Evolutionary conservation across 2,797 vertebrate genomes (phyloP).

Genomic region (Rhinella marina): DNA sequence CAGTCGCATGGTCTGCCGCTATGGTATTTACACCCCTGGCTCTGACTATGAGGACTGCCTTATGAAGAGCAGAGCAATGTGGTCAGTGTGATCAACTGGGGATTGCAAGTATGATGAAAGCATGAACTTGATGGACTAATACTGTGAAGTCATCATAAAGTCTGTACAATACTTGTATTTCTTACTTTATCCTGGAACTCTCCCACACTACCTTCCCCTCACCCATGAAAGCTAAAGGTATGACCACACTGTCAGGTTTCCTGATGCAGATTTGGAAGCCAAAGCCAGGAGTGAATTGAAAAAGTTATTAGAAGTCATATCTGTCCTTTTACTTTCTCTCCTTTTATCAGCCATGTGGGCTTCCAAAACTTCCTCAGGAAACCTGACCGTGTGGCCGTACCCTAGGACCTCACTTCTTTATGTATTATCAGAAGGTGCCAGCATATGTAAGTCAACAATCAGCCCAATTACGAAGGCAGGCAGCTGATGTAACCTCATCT

Average conservation of each 20-base stretch:
- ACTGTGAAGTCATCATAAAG: not conserved
- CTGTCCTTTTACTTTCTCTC: no score
- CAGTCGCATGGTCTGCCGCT: no score
- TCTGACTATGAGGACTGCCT: not conserved
- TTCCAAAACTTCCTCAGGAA: no score
- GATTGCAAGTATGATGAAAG: no score
- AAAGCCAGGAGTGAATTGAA: no score
- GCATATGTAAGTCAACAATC: constrained; percentile 46
- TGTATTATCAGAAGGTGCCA: not conserved
- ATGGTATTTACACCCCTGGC: no score
- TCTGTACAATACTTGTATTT: not conserved
- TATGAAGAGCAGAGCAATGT: not conserved
- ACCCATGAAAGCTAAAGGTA: not conserved
- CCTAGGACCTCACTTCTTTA: not conserved
- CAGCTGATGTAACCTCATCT: constrained; percentile 58
- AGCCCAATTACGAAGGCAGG: constrained; percentile 52
- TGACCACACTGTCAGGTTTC: no score
- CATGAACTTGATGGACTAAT: not conserved
- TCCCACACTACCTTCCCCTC: not conserved
- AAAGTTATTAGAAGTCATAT: no score
- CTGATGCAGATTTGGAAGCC: no score
- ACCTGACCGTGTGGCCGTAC: no score
- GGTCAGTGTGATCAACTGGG: no score
- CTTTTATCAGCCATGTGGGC: no score
- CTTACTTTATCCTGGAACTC: not conserved